Evolutionary conservation across 2,113 vertebrate species (phyloP), one percentile per base, ranked within the genome.

Genomic region (Mus pahari): DNA sequence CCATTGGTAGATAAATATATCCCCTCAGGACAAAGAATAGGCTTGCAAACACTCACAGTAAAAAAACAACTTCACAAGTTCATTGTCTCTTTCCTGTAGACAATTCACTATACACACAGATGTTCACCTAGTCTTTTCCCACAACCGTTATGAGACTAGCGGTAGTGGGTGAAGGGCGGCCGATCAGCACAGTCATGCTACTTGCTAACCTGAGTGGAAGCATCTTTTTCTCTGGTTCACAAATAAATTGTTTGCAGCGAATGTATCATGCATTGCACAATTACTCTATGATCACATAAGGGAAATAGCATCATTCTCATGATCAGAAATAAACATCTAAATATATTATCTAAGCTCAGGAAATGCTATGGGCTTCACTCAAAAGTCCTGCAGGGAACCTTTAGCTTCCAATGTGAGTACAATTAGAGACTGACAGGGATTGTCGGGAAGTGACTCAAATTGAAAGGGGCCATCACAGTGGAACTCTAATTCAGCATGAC

Each of bases 151-250:
- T 24, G 26, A 77, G 39, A 86, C 36, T 50, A 90, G 33, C 26
- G n/a, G 66, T 17, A 20, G 36, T 10, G 68, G 48, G 36, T 4
- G 22, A 73, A 50, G 9, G 24, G 16, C 14, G 68, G 2, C 36
- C 2, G 4, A n/a, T 31, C 8, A 62, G 66, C 6, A 9, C 0
- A 1, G 26, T 79, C 24, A 1, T 3, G n/a, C 16, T 20, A 7
- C 62, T 39, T 20, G 55, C n/a, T 9, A 14, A 48, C 19, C 36
- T 45, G 62, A 92, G n/a, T 26, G 58, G 50, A 20, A 5, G 13
- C 33, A 45, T 45, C 20, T 28, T 50, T 39, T 28, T 86, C 48
- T 73, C 58, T 45, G 17, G 84, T n/a, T 74, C 90, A 42, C 4
- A 50, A 66, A 42, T 50, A 83, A 83, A 17, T 24, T 82, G 79